Evolutionary conservation across 2,797 vertebrate species (phyloP).

Genomic region (Channallabes apus): DNA sequence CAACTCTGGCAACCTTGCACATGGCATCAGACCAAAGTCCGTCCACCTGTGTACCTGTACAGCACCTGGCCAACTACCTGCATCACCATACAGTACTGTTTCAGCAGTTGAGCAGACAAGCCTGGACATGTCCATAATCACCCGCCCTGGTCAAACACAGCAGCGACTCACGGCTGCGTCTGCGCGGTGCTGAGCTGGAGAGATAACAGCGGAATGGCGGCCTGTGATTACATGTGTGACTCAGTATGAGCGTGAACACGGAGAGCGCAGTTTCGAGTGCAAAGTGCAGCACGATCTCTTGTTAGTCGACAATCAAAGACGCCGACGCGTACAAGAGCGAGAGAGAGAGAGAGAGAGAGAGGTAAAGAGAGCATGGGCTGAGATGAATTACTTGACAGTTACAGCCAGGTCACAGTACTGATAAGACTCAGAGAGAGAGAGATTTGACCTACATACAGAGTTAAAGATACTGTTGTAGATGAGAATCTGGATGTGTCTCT

Average conservation of each 20-base stretch:
- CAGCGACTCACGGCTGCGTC: not conserved
- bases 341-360: constrained; percentile 11
- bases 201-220: constrained; percentile 32
- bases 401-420: constrained; percentile 31
- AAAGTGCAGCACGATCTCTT: constrained; percentile 38
- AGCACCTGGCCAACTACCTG: not conserved
- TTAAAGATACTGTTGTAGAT: constrained; percentile 56
- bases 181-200: constrained; percentile 14
- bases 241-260: constrained; percentile 21
- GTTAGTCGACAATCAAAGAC: constrained; percentile 31
- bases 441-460: constrained; percentile 64
- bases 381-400: constrained; percentile 37
- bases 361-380: constrained; percentile 18
- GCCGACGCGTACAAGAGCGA: not conserved
- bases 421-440: constrained; percentile 37
- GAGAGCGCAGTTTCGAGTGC: constrained; percentile 22
- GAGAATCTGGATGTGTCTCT: constrained; percentile 46
- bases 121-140: constrained; percentile 26
- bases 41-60: not conserved
- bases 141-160: constrained; percentile 45
- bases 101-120: constrained; percentile 22
- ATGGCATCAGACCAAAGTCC: not conserved
- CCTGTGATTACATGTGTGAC: constrained; percentile 41
- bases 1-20: not conserved
- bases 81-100: not conserved